These are phyloP conservation scores for Heliconius sara DNA, from an alignment of 2,888 invertebrate species.

Conservation along the genomic window DNA sequence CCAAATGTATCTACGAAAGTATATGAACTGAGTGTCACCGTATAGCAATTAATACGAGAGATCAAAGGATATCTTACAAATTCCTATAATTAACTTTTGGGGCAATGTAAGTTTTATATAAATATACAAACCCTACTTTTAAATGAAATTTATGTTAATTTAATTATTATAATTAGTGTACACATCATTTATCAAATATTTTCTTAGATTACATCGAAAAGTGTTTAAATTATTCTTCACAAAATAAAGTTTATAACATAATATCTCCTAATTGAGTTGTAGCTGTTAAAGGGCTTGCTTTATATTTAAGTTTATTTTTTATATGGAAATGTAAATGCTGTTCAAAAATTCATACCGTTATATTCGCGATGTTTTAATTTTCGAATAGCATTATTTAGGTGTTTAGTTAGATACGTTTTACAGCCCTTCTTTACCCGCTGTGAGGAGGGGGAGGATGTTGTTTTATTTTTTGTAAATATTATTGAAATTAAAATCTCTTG, in stretches of 20 bases:
- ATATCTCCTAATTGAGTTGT: constrained; percentile 30
- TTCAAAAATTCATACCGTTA: constrained; percentile 18
- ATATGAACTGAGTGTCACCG: constrained; percentile 48
- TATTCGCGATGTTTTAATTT: constrained; percentile 19
- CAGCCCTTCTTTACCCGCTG: constrained; percentile 71
- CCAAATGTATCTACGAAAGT: constrained; percentile 70
- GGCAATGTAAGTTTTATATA: not conserved
- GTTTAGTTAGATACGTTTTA: constrained; percentile 60
- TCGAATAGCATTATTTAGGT: constrained; percentile 31
- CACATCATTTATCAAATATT: not conserved
- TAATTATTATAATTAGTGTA: not conserved
- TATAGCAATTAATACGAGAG: not conserved
- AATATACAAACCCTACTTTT: not conserved
- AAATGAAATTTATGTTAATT: constrained; percentile 3
- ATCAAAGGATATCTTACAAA: not conserved
- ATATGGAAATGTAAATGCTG: constrained; percentile 11
- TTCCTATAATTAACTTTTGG: not conserved
- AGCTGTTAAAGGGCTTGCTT: constrained; percentile 13
- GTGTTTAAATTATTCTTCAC: constrained; percentile 20
- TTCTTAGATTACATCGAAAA: constrained; percentile 2
- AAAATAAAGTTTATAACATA: constrained; percentile 32
- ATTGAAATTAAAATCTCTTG: constrained; percentile 65
- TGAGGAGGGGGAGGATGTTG: constrained; percentile 69
- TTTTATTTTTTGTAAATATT: constrained; percentile 77
- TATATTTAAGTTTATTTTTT: constrained; percentile 27